These are phyloP conservation scores for Myotis findleyi DNA, from an alignment of 2,797 vertebrate species.

Conservation along the genomic window DNA sequence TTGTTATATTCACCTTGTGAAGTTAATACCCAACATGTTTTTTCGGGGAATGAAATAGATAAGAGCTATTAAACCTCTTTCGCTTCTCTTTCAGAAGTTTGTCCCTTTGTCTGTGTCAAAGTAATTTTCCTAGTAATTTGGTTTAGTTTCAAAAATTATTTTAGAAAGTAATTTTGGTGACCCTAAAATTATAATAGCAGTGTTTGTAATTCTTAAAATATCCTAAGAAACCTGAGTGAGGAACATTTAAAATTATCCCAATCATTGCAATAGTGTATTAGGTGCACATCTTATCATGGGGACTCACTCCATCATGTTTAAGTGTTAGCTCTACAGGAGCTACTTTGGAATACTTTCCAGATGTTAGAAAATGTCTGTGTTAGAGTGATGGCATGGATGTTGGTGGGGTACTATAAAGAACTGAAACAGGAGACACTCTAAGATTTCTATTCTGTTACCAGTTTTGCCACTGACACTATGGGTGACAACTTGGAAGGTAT, in stretches of 20 bases:
- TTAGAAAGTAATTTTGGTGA: conserved; percentile 1
- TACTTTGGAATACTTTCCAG: background rate
- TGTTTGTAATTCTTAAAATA: conserved; percentile 12
- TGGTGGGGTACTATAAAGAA: background rate
- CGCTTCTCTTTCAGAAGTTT: conserved; percentile 33
- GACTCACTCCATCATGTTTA: background rate
- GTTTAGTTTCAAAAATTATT: background rate
- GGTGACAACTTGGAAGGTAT: too few species aligned
- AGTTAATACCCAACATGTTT: conserved; percentile 33
- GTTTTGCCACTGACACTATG: background rate
- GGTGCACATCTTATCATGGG: background rate
- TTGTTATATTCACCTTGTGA: conserved; percentile 35
- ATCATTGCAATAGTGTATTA: background rate
- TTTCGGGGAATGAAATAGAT: conserved; percentile 53
- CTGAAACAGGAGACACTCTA: background rate
- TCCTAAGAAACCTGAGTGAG: background rate
- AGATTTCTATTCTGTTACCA: background rate
- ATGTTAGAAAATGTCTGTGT: conserved; percentile 1
- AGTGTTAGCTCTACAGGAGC: background rate
- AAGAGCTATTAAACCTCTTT: conserved; percentile 32
- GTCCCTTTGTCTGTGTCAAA: conserved; percentile 30
- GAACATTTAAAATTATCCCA: background rate
- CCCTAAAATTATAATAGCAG: conserved; percentile 19
- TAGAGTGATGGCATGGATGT: background rate
- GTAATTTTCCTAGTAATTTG: conserved; percentile 21